Evolutionary conservation across 2,797 vertebrate species (phyloP).

Genomic region (Numenius phaeopus): DNA sequence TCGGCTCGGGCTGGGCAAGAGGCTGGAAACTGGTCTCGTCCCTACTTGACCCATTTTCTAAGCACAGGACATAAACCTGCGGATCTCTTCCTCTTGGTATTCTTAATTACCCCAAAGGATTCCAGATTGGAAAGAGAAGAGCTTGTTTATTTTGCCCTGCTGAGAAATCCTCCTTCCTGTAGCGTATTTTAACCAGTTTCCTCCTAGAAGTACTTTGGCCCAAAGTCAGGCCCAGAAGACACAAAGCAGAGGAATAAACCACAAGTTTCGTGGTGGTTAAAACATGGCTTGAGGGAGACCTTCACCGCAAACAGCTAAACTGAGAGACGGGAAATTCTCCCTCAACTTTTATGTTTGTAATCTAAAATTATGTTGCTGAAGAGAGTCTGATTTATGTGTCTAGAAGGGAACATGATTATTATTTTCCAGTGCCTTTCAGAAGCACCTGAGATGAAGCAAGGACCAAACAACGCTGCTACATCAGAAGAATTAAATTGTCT

Average conservation of each 20-base stretch:
- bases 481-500: background rate
- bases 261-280: background rate
- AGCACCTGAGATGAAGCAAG: slow-evolving; percentile 9
- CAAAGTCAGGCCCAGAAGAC: no score
- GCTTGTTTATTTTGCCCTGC: background rate
- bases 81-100: background rate
- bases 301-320: background rate
- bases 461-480: background rate
- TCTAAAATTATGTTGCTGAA: background rate
- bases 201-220: background rate
- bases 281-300: background rate
- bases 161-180: background rate
- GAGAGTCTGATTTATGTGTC: background rate
- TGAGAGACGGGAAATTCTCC: background rate
- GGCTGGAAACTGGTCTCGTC: background rate
- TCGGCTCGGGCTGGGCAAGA: background rate
- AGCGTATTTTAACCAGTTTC: background rate
- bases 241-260: background rate
- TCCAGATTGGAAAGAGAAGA: background rate
- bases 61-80: background rate
- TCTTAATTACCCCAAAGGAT: rapidly evolving
- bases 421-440: background rate
- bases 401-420: background rate
- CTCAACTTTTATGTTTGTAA: background rate
- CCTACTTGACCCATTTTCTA: background rate